Evolutionary conservation across 2,113 vertebrate species (phyloP), one percentile per base, ranked within the genome.

Genomic region (Stigmatopora nigra): DNA sequence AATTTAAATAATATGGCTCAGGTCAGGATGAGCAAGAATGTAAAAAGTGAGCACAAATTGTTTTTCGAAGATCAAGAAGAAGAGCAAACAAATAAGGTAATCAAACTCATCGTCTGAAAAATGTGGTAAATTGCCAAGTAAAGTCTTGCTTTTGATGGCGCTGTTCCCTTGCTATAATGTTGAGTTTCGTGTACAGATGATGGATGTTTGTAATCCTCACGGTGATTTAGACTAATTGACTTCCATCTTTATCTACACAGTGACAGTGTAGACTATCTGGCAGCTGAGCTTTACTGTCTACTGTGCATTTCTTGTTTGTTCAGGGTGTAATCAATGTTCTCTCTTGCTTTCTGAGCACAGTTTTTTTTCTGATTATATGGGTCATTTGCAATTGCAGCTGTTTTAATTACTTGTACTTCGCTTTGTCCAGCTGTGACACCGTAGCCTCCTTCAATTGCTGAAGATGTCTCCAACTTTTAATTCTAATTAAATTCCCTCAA

Each of bases 381-480:
- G 63, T 53, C 53, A 78, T 78, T 72, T 69, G 41, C 65, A 70
- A 62, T 51, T 76, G 60, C 73, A 77, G 73, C 69, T 73, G 72
- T 76, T 82, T 72, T 60, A 73, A 82, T 79, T 70, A 70, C 70
- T 75, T 63, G 41, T 65, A 48, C 38, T 70, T 67, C 59, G 64
- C 61, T 79, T 70, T 74, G 56, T 73, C 59, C 76, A 79, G 78
- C 74, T 84, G 79, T 73, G 68, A 61, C 17, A 5, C 25, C 38
- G 36, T 16, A n/a, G 44, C 52, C 19, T 58, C 60, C 31, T 65
- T 52, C 20, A 1, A 51, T 53, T 38, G 55, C 56, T 31, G 1
- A 9, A 59, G 60, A 56, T 66, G 59, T 81, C 61, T 70, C 49
- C 46, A 72, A 67, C 53, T 7, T 31, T 56, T 25, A 13, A 20